Conservation (phyloP, 2,888 invertebrate genomes). For the Andrena bicolor region DNA sequence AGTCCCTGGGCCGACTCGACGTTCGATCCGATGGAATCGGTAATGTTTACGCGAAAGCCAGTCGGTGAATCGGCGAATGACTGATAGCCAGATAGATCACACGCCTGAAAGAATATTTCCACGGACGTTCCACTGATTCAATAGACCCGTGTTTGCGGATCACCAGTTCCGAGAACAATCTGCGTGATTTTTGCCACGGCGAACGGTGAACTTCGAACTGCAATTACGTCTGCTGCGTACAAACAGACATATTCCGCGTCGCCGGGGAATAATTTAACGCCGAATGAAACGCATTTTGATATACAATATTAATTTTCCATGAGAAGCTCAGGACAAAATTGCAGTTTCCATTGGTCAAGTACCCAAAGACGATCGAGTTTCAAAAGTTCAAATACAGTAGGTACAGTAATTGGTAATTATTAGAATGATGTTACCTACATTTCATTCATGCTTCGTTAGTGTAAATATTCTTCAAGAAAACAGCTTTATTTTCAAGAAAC, state of each 20-base stretch:
- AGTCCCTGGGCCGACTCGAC: not conserved
- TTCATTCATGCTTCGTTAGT: not conserved
- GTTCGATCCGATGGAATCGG: conserved; percentile 3
- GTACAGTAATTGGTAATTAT: not conserved
- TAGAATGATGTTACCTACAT: not conserved
- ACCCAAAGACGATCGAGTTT: not conserved
- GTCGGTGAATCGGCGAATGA: not conserved
- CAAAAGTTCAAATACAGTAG: not conserved
- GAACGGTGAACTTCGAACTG: conserved; percentile 24
- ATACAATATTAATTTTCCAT: not conserved
- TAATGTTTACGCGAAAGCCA: conserved; percentile 21
- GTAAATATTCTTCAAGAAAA: not conserved
- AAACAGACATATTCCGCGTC: not conserved
- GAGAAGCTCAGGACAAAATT: not conserved
- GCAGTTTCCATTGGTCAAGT: not conserved
- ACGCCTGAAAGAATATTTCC: conserved; percentile 21
- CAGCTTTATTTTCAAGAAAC: not conserved
- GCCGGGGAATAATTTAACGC: conserved; percentile 1
- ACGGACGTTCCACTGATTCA: not conserved
- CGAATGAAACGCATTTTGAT: not conserved
- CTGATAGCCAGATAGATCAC: not conserved
- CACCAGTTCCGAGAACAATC: not conserved
- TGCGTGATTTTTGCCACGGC: not conserved
- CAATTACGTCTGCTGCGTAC: not conserved
- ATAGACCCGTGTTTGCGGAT: conserved; percentile 19